Evolutionary conservation across 2,888 invertebrate genomes (phyloP), one percentile per base, ranked within the genome.

Genomic region (Brenthis hecate): DNA sequence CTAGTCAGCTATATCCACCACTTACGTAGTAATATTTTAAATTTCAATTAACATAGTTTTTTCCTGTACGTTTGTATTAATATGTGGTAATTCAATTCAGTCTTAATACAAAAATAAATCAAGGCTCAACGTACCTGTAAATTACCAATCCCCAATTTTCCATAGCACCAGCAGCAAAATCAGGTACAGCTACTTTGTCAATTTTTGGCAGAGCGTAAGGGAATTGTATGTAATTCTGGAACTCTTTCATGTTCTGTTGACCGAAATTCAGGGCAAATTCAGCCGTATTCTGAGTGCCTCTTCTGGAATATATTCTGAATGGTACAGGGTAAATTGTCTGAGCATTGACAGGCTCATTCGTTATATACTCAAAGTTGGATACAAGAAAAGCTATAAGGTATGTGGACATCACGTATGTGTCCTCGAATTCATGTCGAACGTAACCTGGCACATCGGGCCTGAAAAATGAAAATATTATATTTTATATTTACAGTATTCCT

Each of bases 81-180:
- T 43, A 43, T 11, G 36, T 43, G 36, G 36, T 8, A 43, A 43
- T 8, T 43, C 11, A 11, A 43, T 43, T 43, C 3, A 43, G 36
- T 43, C 8, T 43, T 43, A 43, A 43, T 11, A 43, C 8, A 11
- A 11, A 43, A 43, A 43, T 11, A 56, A 13, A 13, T 60, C 32
- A 8, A 36, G 14, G 5, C 50, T 6, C 5, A 36, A 56, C 69
- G 51, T 78, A 95, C 95, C 94, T 94, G 89, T 96, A 97, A 3
- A 96, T 96, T 47, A 97, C 95, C 55, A 98, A 86, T 6, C 98
- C 98, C 98, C 98, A 98, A 83, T 98, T 98, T 83, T 98, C 98
- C 98, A 98, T 98, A 51, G 98, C 98, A 23, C 96, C 96, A 72
- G 96, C 95, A 36, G 95, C 93, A 79, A 98, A 97, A 77, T 97